Conservation (phyloP, 2,888 invertebrate species). For the Girardia tigrina region DNA sequence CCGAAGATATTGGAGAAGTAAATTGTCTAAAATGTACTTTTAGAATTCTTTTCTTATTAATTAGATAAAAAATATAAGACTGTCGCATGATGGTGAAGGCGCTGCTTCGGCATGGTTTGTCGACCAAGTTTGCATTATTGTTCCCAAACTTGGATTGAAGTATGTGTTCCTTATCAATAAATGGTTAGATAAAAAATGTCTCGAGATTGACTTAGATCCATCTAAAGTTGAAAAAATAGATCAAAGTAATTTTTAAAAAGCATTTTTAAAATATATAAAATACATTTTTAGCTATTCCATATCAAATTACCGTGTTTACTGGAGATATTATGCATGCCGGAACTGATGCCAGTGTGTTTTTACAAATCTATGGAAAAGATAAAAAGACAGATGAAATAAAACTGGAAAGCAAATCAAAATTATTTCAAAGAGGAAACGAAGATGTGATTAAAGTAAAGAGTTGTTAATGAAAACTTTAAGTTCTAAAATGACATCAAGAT, state of each 20-base stretch:
- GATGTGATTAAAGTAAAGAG: slow-evolving; percentile 45
- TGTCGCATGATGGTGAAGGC: slow-evolving; percentile 47
- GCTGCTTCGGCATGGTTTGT: slow-evolving; percentile 49
- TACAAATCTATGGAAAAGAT: slow-evolving; percentile 48
- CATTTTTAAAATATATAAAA: background rate
- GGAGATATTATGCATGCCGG: slow-evolving; percentile 44
- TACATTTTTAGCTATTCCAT: slow-evolving; percentile 45
- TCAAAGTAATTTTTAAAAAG: slow-evolving; percentile 41
- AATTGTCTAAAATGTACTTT: background rate
- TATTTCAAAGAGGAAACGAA: slow-evolving; percentile 46
- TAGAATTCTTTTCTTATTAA: background rate
- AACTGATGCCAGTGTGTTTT: slow-evolving; percentile 49
- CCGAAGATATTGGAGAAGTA: slow-evolving; percentile 49
- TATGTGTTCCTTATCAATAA: slow-evolving; percentile 48
- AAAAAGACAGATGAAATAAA: slow-evolving; percentile 46
- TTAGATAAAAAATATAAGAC: slow-evolving; percentile 46
- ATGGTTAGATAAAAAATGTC: slow-evolving; percentile 46
- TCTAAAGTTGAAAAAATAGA: slow-evolving; percentile 42
- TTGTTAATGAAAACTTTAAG: slow-evolving; percentile 35
- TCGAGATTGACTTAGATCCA: slow-evolving; percentile 47
- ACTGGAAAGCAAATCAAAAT: slow-evolving; percentile 47
- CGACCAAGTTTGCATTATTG: slow-evolving; percentile 46
- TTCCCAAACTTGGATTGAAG: slow-evolving; percentile 46
- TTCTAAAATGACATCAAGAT: slow-evolving; percentile 40
- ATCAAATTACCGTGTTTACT: slow-evolving; percentile 49